phyloP scores from a whole-genome alignment of 2,113 vertebrate genomes.

The Hydrolagus affinis region DNA sequence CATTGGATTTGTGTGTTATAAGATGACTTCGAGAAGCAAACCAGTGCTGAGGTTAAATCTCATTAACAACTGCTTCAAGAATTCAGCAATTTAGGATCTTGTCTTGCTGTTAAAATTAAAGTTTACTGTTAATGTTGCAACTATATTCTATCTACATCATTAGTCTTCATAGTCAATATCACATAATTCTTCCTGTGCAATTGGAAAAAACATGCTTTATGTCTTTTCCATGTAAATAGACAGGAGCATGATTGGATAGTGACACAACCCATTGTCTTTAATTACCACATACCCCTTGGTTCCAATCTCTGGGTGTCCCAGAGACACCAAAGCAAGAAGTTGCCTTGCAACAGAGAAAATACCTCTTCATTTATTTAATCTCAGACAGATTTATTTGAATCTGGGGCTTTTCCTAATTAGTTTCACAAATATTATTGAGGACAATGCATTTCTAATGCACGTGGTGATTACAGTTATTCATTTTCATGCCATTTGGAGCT shows the following conservation, averaged over 20 bases:
- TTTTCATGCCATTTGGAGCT: neutral
- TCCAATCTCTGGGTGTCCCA: too few relatives aligned
- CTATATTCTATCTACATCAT: too few relatives aligned
- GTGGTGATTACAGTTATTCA: neutral
- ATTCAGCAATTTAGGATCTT: neutral
- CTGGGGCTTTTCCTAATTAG: neutral
- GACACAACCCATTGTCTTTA: too few relatives aligned
- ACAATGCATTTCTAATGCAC: neutral
- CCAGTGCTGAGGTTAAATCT: neutral
- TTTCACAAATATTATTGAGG: neutral
- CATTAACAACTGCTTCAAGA: constrained; percentile 2
- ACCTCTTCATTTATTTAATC: neutral
- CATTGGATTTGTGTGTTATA: neutral
- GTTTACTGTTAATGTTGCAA: too few relatives aligned
- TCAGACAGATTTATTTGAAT: neutral
- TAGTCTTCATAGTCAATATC: too few relatives aligned
- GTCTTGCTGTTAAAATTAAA: neutral
- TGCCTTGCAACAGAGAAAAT: too few relatives aligned
- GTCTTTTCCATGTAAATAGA: too few relatives aligned
- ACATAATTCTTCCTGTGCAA: too few relatives aligned
- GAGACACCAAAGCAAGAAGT: too few relatives aligned
- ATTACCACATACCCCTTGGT: too few relatives aligned
- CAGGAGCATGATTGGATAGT: too few relatives aligned
- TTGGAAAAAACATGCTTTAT: too few relatives aligned
- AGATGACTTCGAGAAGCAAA: neutral